These are phyloP conservation scores for Argyra leucocephala DNA, from an alignment of 2,888 invertebrate genomes.

Conservation along the genomic window DNA sequence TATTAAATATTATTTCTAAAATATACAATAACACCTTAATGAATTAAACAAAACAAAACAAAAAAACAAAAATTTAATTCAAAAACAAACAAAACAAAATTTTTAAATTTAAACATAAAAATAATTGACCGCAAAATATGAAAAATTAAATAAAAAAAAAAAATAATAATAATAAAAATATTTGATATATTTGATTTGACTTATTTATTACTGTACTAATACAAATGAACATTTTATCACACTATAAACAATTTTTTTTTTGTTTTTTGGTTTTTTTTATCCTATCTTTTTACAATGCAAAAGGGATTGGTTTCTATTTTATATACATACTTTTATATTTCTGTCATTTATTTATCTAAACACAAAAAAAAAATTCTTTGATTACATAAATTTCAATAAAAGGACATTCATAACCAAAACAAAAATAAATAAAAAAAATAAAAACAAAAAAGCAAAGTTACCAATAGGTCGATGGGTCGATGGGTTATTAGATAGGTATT, in stretches of 20 bases:
- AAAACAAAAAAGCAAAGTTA: background rate
- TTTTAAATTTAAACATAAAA: too few relatives aligned
- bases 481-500: constrained; percentile 3
- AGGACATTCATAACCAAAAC: background rate
- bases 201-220: constrained; percentile 2
- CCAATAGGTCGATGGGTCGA: background rate
- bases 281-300: background rate
- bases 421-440: background rate
- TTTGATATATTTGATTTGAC: background rate
- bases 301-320: background rate
- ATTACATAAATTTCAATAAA: constrained; percentile 1
- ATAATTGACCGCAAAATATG: too few relatives aligned
- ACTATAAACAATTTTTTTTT: background rate
- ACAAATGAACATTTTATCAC: constrained; percentile 4
- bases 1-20: too few relatives aligned
- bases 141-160: too few relatives aligned
- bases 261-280: background rate
- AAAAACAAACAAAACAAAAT: too few relatives aligned
- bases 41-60: too few relatives aligned
- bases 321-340: background rate
- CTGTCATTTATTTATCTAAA: background rate
- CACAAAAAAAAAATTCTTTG: background rate
- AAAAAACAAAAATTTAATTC: too few relatives aligned
- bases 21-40: too few relatives aligned
- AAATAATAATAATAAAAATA: too few relatives aligned